phyloP scores from a whole-genome alignment of 2,797 vertebrate species.

The Simalia tracyae region DNA sequence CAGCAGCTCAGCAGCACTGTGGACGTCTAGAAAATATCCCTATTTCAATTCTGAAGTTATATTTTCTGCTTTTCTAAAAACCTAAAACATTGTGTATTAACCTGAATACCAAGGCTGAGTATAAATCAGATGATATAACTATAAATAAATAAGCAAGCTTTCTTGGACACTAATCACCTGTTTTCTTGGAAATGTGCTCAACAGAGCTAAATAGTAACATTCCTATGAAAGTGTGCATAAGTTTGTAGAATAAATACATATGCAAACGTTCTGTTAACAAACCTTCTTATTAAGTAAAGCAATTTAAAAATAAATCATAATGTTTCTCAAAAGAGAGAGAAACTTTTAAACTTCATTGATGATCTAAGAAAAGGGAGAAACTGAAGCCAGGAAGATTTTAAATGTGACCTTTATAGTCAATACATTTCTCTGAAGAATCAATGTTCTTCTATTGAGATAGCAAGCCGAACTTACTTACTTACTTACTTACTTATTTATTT shows the following conservation, averaged over 20 bases:
- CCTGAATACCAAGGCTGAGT: neutral
- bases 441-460: neutral
- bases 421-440: slow-evolving; percentile 13
- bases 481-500: too few species aligned
- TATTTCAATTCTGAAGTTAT: neutral
- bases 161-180: neutral
- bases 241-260: neutral
- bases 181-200: neutral
- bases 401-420: neutral
- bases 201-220: neutral
- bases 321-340: neutral
- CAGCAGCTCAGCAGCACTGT: neutral
- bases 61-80: neutral
- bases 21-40: neutral
- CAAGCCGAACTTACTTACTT: neutral
- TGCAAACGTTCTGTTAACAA: neutral
- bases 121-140: neutral
- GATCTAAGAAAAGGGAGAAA: neutral
- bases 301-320: neutral
- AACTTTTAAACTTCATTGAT: neutral
- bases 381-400: neutral
- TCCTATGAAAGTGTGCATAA: neutral
- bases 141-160: neutral
- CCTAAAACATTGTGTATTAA: neutral
- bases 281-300: neutral